These are phyloP conservation scores for Oncorhynchus clarkii DNA, from an alignment of 2,113 vertebrate species.

Conservation along the genomic window DNA sequence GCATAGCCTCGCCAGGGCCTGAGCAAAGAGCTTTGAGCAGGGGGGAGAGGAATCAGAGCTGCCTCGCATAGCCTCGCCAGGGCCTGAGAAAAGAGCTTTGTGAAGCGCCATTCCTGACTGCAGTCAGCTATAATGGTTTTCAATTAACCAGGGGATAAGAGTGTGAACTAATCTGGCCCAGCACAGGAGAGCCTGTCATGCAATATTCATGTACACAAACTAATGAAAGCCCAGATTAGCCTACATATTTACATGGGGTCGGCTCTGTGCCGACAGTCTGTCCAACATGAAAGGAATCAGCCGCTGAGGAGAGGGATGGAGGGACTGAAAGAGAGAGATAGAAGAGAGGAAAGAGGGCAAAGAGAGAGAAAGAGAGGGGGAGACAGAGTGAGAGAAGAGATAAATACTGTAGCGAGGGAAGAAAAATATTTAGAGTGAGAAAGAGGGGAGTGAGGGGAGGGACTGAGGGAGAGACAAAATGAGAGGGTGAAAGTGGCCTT, in stretches of 20 bases:
- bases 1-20: slow-evolving; percentile 4
- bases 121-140: slow-evolving; percentile 56
- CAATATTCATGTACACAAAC: slow-evolving; percentile 71
- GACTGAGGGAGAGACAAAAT: slow-evolving; percentile 29
- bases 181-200: slow-evolving; percentile 55
- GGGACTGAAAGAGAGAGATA: background rate
- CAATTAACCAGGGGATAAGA: slow-evolving; percentile 64
- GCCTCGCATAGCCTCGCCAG: slow-evolving; percentile 5
- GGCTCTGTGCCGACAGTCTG: slow-evolving; percentile 8
- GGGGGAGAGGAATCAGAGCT: slow-evolving; percentile 2
- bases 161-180: slow-evolving; percentile 49
- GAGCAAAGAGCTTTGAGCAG: slow-evolving; percentile 41
- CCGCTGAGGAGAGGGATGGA: background rate
- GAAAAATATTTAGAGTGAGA: background rate
- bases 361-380: background rate
- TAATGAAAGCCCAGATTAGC: slow-evolving; percentile 66
- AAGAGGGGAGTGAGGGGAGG: slow-evolving; percentile 16
- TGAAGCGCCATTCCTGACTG: slow-evolving; percentile 45
- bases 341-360: no score
- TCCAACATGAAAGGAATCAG: slow-evolving; percentile 38
- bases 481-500: slow-evolving; percentile 46
- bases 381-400: slow-evolving; percentile 18
- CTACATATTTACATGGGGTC: slow-evolving; percentile 60
- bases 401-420: slow-evolving; percentile 10
- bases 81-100: slow-evolving; percentile 43